Evolutionary conservation across 2,113 vertebrate species (phyloP).

Genomic region (Chaetodon auriga): DNA sequence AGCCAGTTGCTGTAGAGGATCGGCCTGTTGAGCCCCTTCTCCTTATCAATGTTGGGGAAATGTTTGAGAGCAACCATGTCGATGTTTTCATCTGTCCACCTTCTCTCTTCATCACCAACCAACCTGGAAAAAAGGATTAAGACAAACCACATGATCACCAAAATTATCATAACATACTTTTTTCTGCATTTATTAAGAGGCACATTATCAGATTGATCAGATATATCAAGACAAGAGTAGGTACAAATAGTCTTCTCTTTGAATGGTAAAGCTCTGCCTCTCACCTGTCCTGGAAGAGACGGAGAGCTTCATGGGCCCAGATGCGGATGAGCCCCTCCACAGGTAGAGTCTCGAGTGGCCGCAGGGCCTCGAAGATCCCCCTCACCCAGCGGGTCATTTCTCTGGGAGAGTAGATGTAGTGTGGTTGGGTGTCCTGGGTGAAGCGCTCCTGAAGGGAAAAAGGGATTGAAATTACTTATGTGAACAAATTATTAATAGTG

Average conservation of each 20-base stretch:
- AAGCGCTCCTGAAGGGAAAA: conserved; percentile 90
- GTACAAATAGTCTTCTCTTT: not conserved
- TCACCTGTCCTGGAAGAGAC: conserved; percentile 98
- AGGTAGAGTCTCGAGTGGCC: conserved; percentile 95
- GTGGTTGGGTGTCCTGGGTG: conserved; percentile 97
- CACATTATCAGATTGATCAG: not conserved
- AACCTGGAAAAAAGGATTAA: conserved; percentile 83
- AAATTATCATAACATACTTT: not conserved
- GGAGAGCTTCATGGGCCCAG: conserved; percentile 98
- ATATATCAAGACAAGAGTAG: not conserved
- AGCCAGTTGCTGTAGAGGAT: conserved; percentile 99
- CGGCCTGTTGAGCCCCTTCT: conserved; percentile 93
- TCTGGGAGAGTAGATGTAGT: conserved; percentile 99
- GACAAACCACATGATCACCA: not conserved
- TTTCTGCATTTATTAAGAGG: not conserved
- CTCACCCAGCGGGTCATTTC: conserved; percentile 99
- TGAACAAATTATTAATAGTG: not conserved
- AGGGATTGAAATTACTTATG: not conserved
- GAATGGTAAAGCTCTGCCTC: not conserved
- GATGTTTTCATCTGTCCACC: conserved; percentile 99
- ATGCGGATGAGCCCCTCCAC: conserved; percentile 98
- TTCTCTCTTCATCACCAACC: conserved; percentile 96
- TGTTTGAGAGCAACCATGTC: conserved; percentile 96
- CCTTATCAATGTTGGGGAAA: conserved; percentile 97
- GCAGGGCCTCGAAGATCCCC: conserved; percentile 95